Base-by-base conservation (phyloP, 2,888 invertebrate genomes). In the Limnephilus rhombicus region DNA sequence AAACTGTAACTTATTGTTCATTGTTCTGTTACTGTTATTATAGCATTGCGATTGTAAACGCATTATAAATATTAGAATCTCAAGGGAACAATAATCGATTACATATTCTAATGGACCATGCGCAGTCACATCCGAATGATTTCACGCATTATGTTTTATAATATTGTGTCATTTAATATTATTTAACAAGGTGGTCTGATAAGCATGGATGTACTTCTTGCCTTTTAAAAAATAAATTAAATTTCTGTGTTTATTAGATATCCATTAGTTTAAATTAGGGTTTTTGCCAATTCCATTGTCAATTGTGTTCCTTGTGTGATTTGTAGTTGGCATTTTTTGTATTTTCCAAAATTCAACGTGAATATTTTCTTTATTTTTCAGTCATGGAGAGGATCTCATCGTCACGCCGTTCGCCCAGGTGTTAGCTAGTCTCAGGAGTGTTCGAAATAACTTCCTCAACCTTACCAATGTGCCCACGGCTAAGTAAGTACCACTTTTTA, bases 361-460 rank as follows among this genome's bases (percentile, higher is more conserved):
- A 34, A 85, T 18, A 85, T 85, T 85, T 85, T 85, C 83, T n/a
- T 34, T 85, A 41, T 34, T 82, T 93, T 94, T 94, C 96, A 96
- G 99, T 96, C 99, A 99, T 97, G 99, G 99, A 95, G 99, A 99
- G 97, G 99, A 99, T 96, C 97, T 99, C 96, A 99, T 99, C 95
- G 99, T 99, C 95, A 99, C 99, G 94, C 99, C 99, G 94, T 99
- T 99, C 97, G 99, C 99, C 96, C 99, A 99, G 97, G 99, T 99
- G 96, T 97, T 99, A 96, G 99, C 99, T 96, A 99, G 99, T 96
- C 97, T 99, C 95, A 98, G 99, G 95, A 99, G 99, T 96, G 99
- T 99, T 94, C 98, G 99, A 95, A 99, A 98, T 97, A 99, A 99
- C 97, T 99, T 99, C 97, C 97, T 99, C 96, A 97, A 98, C 95